Evolutionary conservation across 2,113 vertebrate species (phyloP), one percentile per base, ranked within the genome.

Genomic region (Etheostoma cragini): DNA sequence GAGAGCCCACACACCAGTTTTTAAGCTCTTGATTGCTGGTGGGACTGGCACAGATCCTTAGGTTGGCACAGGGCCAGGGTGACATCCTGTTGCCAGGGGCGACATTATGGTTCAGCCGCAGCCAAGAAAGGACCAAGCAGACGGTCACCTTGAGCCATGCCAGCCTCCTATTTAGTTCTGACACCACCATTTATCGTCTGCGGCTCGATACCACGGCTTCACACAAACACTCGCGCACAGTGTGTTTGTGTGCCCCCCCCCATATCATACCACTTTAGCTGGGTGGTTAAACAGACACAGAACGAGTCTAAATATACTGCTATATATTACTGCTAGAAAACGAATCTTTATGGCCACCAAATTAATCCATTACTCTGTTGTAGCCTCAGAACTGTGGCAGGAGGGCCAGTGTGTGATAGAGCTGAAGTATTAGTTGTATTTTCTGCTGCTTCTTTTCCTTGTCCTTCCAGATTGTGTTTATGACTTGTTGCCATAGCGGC

Each of bases 121-220:
- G 89, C 86, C 89, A 86, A 90, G 77, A 81, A 88, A 87, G 91
- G 85, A 88, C 90, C 81, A 71, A 85, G 86, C 93, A 94, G 93
- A 94, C 93, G 92, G 95, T 95, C 95, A 95, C 95, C 95, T 95
- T 95, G 95, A 95, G 89, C 90, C 85, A 74, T 83, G 90, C 91
- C 87, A 93, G 85, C 87, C 90, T 87, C 91, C 89, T 84, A 80
- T 87, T 89, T 87, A 83, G 81, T 87, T 87, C 80, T 93, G 89
- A 92, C 92, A 91, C 80, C 72, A 66, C 80, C 82, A 92, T 93
- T 92, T 88, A 94, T 93, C 83, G 83, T 86, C 73, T 49, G 76
- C 53, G 10, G 85, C 89, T 85, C 70, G 81, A 82, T 71, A 77
- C 78, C 73, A 8, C 8, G 12, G 77, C 77, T 76, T 81, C 86